Percentiles rank a stretch among this genome's conserved stretches.
phyloP scores from a whole-genome alignment of 2,113 vertebrate genomes.

The Labrus mixtus region DNA sequence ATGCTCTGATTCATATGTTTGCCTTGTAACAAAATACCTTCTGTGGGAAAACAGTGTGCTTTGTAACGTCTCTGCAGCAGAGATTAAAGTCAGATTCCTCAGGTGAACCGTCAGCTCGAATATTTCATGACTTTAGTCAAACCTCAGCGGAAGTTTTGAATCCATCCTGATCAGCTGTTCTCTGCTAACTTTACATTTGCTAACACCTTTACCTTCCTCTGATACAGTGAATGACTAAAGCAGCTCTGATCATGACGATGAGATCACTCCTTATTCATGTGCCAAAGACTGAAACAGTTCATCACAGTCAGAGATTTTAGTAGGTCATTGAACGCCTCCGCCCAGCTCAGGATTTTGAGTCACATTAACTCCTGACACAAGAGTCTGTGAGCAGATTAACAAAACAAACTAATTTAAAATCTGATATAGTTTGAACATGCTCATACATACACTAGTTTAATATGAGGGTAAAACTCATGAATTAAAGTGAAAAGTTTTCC shows the following conservation, averaged over 20 bases:
- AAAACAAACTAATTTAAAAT: background rate
- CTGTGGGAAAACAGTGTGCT: background rate
- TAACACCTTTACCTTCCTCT: background rate
- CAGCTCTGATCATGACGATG: slow-evolving; percentile 1
- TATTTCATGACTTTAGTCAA: background rate
- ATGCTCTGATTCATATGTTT: slow-evolving; percentile 28
- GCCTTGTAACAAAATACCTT: background rate
- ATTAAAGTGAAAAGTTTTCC: no score
- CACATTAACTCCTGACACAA: slow-evolving; percentile 10
- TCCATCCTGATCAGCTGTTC: no score
- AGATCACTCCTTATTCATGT: slow-evolving; percentile 13
- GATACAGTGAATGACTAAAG: slow-evolving; percentile 2
- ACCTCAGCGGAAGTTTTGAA: background rate
- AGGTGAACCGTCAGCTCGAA: background rate
- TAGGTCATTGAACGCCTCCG: background rate
- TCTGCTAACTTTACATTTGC: no score
- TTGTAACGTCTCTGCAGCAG: background rate
- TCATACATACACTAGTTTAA: no score
- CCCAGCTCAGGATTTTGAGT: slow-evolving; percentile 5
- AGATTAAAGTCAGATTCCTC: slow-evolving; percentile 2
- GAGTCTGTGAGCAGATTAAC: background rate
- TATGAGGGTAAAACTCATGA: no score
- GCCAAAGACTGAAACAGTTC: background rate
- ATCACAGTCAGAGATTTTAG: background rate
- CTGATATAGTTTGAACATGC: background rate